Base-by-base conservation (phyloP, 2,113 vertebrate genomes). In the Cheilinus undulatus region DNA sequence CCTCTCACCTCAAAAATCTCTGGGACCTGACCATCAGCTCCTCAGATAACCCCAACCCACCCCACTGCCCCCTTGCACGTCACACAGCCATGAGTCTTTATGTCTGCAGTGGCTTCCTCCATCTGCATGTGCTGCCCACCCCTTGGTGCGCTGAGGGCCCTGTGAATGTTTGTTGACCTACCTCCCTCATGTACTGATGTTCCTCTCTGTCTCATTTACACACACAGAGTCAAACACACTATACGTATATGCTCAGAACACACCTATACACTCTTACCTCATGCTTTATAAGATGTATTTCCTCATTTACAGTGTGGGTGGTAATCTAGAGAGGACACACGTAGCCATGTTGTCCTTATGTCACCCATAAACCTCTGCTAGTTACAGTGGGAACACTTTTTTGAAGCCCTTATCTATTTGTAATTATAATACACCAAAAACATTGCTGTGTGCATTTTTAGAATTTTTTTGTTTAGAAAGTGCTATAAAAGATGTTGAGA, bases 111-210 rank as follows among this genome's bases (percentile, higher is more conserved):
- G 10, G 1, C 15, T 42, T 52, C 48, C 26, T 28, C 67, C 38
- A 4, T 66, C 50, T 20, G 15, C 14, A 13, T 23, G 30, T 72
- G 53, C 69, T 53, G 27, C 52, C 28, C 65, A 6, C 4, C 48
- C 24, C 58, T 58, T 28, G 19, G 57, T 54, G 45, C 15, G 7
- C 73, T 8, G 19, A 64, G 65, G 42, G 38, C 66, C 57, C 75
- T 24, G 38, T 62, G 76, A 83, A 62, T 62, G 63, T 78, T 66
- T 12, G 85, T 72, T 45, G 9, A 61, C 76, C 85, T 91, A 88
- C 90, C 90, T 86, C 85, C 84, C 76, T 73, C 76, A 65, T 66
- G 4, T 70, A 50, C 72, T 56, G 67, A 83, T 51, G 77, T 82
- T 69, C 65, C 24, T 49, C 13, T 54, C 52, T 27, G n/a, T 63